These are phyloP conservation scores for Silvanus unidentatus DNA, from an alignment of 2,888 invertebrate genomes.

Conservation along the genomic window DNA sequence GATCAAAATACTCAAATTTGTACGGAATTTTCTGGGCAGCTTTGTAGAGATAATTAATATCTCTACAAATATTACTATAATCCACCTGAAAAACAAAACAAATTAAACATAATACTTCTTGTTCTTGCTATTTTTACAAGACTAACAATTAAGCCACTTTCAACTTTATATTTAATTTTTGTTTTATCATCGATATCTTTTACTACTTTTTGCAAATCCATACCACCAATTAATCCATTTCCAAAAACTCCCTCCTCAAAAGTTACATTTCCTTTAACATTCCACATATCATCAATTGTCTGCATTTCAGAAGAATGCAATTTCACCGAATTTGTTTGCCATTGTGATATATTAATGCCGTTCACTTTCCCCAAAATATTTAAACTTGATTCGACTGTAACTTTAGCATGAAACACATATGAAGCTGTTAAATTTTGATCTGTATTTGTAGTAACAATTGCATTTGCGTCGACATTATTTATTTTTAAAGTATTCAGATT, in stretches of 20 bases:
- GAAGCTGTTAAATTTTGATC: conserved; percentile 37
- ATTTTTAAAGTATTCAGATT: conserved; percentile 24
- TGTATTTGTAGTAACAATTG: conserved; percentile 42
- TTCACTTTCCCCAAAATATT: conserved; percentile 31
- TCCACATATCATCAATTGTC: conserved; percentile 49
- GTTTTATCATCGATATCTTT: conserved; percentile 30
- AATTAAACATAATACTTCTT: too few species aligned
- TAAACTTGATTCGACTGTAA: conserved; percentile 28
- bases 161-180: conserved; percentile 26
- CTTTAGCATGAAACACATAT: conserved; percentile 36
- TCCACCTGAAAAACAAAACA: conserved; percentile 30
- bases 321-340: conserved; percentile 44
- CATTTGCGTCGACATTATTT: conserved; percentile 41
- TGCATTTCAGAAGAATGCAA: conserved; percentile 37
- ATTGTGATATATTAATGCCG: conserved; percentile 45
- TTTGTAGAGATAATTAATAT: conserved; percentile 32
- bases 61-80: conserved; percentile 37
- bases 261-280: conserved; percentile 38
- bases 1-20: conserved; percentile 49
- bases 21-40: conserved; percentile 43
- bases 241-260: conserved; percentile 41
- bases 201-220: conserved; percentile 34
- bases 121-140: neutral
- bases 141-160: conserved; percentile 33
- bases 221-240: conserved; percentile 35